phyloP scores from a whole-genome alignment of 2,888 invertebrate genomes.

The Temnothorax unifasciatus region DNA sequence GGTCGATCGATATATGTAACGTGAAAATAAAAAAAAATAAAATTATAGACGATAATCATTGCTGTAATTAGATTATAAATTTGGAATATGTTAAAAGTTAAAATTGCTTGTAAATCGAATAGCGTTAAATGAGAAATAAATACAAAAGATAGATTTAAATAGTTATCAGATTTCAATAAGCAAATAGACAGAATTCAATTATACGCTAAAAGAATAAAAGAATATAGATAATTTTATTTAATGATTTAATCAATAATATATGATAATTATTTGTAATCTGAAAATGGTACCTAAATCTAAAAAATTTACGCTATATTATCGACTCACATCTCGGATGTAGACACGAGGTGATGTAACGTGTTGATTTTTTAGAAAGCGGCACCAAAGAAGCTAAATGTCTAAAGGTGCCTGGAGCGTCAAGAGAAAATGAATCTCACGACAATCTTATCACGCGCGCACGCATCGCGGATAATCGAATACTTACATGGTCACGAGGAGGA shows the following conservation, averaged over 20 bases:
- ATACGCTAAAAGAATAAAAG: background rate
- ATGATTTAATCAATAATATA: background rate
- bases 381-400: background rate
- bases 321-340: background rate
- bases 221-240: background rate
- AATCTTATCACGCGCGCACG: background rate
- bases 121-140: background rate
- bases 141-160: background rate
- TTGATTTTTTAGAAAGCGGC: slow-evolving; percentile 20
- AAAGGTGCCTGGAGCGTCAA: background rate
- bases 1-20: background rate
- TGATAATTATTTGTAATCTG: background rate
- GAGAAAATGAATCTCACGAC: background rate
- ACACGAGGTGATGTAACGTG: background rate
- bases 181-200: background rate
- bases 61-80: background rate
- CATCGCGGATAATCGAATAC: slow-evolving; percentile 78
- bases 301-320: background rate
- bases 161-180: background rate
- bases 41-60: background rate
- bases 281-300: background rate
- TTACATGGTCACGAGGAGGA: slow-evolving; percentile 94
- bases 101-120: background rate
- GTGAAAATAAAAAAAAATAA: background rate
- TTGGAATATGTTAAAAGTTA: background rate